Base-by-base conservation (phyloP, 2,888 invertebrate species). In the Zaprionus lineosus region DNA sequence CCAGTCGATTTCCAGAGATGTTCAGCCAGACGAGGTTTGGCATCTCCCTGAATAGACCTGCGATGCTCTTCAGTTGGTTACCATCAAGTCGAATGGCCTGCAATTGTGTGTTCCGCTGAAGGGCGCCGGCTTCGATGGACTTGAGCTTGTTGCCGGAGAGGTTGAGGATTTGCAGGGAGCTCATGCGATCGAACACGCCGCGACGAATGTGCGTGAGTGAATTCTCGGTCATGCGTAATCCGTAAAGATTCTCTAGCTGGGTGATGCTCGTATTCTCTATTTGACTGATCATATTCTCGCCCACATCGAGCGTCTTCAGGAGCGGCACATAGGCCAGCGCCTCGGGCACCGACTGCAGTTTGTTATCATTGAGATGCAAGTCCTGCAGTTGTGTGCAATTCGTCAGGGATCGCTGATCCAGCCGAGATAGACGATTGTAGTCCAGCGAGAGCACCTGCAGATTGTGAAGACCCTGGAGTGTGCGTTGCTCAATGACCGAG, bases 311-410 rank as follows among this genome's bases (percentile, higher is more conserved):
- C 46, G 96, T 96, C 88, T 95, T 93, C 76, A 98, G 91, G 85
- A 96, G 92, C 72, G 95, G 93, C 93, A 97, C 95, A 91, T 96
- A 94, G 88, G 93, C 93, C 57, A 97, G 91, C 12, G 96, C 97
- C 78, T 93, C 91, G 26, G 97, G 97, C 82, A 97, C 93, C 77
- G 92, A 91, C 87, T 93, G 93, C 85, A 97, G 91, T 84, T 94
- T 93, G 91, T 97, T 97, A 73, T 95, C 95, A 91, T 96, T 96
- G 86, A 97, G 92, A 92, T 97, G 96, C 77, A 97, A 91, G 91
- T 97, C 97, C 90, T 96, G 95, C 83, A 97, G 92, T 77, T 94
- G 95, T 61, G 95, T 96, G 86, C 96, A 97, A 91, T 97, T 97
- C 87, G 94, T 92, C 88, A 97, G 95, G 58, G 97, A 95, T 88